Evolutionary conservation across 2,113 vertebrate genomes (phyloP).

Genomic region (Himantopus leucocephalus): DNA sequence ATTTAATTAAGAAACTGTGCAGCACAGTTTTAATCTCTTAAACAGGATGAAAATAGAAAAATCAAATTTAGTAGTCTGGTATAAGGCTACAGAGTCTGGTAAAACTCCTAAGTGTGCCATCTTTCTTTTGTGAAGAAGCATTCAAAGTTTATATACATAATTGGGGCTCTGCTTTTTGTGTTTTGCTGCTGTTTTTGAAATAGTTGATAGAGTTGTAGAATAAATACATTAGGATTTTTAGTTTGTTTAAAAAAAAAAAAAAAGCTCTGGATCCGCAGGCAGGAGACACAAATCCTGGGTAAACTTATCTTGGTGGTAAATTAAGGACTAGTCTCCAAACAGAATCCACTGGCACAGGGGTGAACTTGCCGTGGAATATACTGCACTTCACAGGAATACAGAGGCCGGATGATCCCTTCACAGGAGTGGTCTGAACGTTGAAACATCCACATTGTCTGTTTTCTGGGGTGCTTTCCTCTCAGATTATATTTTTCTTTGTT

Average conservation of each 20-base stretch:
- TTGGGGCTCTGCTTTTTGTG: slow-evolving; percentile 1
- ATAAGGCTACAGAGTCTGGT: neutral
- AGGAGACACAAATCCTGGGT: neutral
- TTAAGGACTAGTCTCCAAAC: neutral
- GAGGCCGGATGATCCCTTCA: neutral
- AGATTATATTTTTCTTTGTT: neutral
- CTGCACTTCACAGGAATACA: neutral
- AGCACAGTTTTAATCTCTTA: neutral
- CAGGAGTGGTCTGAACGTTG: neutral
- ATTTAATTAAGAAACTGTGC: neutral
- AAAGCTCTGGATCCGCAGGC: neutral
- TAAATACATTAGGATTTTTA: neutral
- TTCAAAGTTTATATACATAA: neutral
- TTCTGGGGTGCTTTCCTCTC: neutral
- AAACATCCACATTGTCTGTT: neutral
- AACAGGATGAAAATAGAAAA: neutral
- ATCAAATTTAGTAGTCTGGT: neutral
- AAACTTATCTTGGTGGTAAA: neutral
- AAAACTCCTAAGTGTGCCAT: neutral
- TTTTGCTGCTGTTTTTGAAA: neutral
- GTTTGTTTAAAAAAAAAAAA: neutral
- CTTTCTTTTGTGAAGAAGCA: neutral
- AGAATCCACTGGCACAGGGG: neutral
- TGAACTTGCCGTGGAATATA: neutral
- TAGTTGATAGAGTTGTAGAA: slow-evolving; percentile 1